Evolutionary conservation across 2,888 invertebrate species (phyloP).

Genomic region (Brenthis ino): DNA sequence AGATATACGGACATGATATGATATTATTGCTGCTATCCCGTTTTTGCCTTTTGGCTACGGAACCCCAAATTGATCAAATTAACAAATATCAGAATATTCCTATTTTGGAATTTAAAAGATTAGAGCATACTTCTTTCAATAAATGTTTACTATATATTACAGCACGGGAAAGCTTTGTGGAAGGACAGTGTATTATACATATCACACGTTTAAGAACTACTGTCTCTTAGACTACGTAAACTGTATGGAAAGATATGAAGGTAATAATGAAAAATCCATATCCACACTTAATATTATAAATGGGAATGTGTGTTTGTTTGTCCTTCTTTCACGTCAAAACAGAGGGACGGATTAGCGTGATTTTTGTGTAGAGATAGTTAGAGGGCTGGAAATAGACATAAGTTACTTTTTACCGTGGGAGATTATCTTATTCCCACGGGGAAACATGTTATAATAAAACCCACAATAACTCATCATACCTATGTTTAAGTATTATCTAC

Average conservation of each 20-base stretch:
- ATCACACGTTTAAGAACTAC: slow-evolving; percentile 49
- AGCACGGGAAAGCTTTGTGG: slow-evolving; percentile 54
- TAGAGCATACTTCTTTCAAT: not conserved
- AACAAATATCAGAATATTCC: not conserved
- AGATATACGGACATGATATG: too few species aligned
- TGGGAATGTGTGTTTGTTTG: not conserved
- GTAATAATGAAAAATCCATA: slow-evolving; percentile 37
- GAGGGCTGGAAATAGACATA: too few species aligned
- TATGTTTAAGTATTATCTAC: too few species aligned
- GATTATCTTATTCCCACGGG: too few species aligned
- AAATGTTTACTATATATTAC: slow-evolving; percentile 5
- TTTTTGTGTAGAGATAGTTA: too few species aligned
- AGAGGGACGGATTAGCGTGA: too few species aligned
- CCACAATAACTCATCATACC: too few species aligned
- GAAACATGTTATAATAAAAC: too few species aligned
- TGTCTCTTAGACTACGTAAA: slow-evolving; percentile 56
- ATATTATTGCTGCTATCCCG: too few species aligned
- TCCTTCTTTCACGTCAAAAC: not conserved
- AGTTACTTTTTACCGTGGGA: too few species aligned
- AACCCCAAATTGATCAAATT: not conserved
- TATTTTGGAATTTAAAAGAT: not conserved
- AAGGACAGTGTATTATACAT: slow-evolving; percentile 44
- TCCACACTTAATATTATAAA: too few species aligned
- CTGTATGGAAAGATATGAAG: slow-evolving; percentile 52
- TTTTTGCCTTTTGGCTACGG: too few species aligned